Base-by-base conservation (phyloP, 2,797 vertebrate species). In the Clamator glandarius region DNA sequence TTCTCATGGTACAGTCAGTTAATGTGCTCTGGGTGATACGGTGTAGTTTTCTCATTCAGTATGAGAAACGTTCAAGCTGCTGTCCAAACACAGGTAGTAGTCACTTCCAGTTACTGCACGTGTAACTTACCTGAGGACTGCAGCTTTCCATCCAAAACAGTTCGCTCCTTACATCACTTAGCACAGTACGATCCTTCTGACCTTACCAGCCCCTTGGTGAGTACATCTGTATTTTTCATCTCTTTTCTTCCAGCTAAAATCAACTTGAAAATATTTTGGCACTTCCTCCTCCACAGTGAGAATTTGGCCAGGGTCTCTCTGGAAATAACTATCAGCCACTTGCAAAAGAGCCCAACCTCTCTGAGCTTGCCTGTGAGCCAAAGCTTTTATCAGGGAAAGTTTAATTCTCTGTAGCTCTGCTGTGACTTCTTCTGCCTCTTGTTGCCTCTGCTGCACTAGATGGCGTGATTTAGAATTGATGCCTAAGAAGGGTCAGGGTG, bases 261-360 rank as follows among this genome's bases (percentile, higher is more conserved):
- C 15, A 6, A 59, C 55, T 84, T 55, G 17, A 91, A 86, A 88
- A 70, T 93, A 90, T 57, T 92, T 94, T 77, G 80, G 59, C 79
- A 50, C 92, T 91, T 93, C 25, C 21, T 78, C 12, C 41, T 80
- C 46, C 0, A 0, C 28, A 15, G 67, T 67, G 91, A 91, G 89
- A 95, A 92, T 95, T 93, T 95, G 93, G 76, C 70, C 0, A 0
- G 17, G 20, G 14, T 92, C 73, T 84, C 82, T 66, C 42, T 84
- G 96, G 91, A 87, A 94, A 52, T 95, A 91, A 89, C 61, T 85
- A 80, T 90, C 75, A 91, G 46, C 39, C 66, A 80, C 84, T 95
- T 90, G 63, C 69, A 81, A 75, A 93, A 81, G 78, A 84, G 42
- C 28, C 54, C 78, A 89, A 5, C 39, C 66, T 87, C 72, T 87